Evolutionary conservation across 2,888 invertebrate genomes (phyloP).

Genomic region (Erynnis tages): DNA sequence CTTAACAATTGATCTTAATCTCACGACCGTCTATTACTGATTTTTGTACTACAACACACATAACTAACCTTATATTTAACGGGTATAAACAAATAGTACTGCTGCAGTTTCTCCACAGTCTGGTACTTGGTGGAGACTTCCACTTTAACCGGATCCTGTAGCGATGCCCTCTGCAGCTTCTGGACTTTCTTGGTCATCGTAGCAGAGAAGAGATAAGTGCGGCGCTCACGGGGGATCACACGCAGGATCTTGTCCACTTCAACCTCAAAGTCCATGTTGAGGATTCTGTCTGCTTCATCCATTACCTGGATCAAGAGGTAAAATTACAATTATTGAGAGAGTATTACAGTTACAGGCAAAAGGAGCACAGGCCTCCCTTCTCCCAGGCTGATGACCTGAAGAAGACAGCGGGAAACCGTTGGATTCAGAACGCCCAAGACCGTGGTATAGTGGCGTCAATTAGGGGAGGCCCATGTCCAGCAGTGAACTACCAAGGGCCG

Average conservation of each 20-base stretch:
- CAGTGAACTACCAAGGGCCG: no score
- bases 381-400: no score
- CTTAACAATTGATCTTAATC: no score
- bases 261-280: conserved; percentile 99
- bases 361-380: no score
- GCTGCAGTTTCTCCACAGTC: conserved; percentile 97
- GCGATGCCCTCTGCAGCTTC: conserved; percentile 96
- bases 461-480: no score
- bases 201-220: conserved; percentile 97
- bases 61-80: conserved; percentile 94
- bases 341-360: no score
- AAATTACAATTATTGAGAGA: neutral
- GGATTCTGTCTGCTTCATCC: conserved; percentile 99
- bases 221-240: conserved; percentile 93
- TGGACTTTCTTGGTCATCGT: conserved; percentile 99
- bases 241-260: conserved; percentile 97
- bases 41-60: no score
- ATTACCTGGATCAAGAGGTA: conserved; percentile 84
- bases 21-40: no score
- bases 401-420: no score
- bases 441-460: no score
- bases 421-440: no score
- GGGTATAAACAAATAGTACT: conserved; percentile 97
- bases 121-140: conserved; percentile 98
- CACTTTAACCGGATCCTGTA: conserved; percentile 96